These are phyloP conservation scores for Drosophila athabasca DNA, from an alignment of 1,140 invertebrate species.

Conservation along the genomic window DNA sequence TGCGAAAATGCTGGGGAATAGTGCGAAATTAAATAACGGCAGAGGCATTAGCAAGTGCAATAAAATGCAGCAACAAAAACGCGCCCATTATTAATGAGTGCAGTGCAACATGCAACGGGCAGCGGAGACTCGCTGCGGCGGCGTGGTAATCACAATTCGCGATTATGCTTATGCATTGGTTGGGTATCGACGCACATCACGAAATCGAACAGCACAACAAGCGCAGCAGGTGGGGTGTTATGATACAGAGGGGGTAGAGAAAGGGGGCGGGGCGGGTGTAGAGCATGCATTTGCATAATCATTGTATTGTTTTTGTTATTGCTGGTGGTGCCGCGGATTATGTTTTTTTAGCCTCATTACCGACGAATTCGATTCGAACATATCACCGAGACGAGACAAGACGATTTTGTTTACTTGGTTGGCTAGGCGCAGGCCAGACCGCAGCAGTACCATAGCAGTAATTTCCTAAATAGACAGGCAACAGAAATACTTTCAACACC, in stretches of 20 bases:
- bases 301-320: slow-evolving; percentile 48
- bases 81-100: slow-evolving; percentile 49
- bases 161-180: slow-evolving; percentile 55
- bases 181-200: slow-evolving; percentile 44
- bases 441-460: slow-evolving; percentile 51
- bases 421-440: slow-evolving; percentile 57
- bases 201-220: slow-evolving; percentile 22
- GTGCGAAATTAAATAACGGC: slow-evolving; percentile 73
- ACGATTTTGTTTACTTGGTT: slow-evolving; percentile 79
- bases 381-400: slow-evolving; percentile 76
- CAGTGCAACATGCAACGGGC: slow-evolving; percentile 62
- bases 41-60: slow-evolving; percentile 75
- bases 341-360: slow-evolving; percentile 41
- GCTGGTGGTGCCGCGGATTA: slow-evolving; percentile 63
- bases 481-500: slow-evolving; percentile 80
- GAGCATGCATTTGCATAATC: slow-evolving; percentile 72
- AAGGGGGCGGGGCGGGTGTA: slow-evolving; percentile 1
- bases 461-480: slow-evolving; percentile 73
- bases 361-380: slow-evolving; percentile 69
- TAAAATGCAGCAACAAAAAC: slow-evolving; percentile 56
- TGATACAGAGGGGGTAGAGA: not conserved
- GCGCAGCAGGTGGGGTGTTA: too few relatives aligned
- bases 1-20: slow-evolving; percentile 17
- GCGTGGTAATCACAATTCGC: slow-evolving; percentile 52
- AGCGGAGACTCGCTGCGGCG: slow-evolving; percentile 4